These are phyloP conservation scores for Atta cephalotes DNA, from an alignment of 1,140 invertebrate species.

Conservation along the genomic window DNA sequence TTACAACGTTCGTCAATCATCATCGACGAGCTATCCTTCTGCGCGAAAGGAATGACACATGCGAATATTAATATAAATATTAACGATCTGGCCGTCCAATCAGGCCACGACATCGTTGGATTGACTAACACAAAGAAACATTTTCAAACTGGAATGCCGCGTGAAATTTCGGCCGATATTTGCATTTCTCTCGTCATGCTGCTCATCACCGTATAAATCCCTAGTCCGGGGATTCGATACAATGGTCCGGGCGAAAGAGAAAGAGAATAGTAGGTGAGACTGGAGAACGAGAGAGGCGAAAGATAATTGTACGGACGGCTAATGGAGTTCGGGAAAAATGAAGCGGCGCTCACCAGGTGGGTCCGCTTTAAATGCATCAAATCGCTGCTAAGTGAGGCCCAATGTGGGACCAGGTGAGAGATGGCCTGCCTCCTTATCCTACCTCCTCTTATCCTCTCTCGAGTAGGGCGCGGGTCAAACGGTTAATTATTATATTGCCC, in stretches of 20 bases:
- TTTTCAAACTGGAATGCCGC: slow-evolving; percentile 49
- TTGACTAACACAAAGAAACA: slow-evolving; percentile 34
- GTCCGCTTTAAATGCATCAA: slow-evolving; percentile 78
- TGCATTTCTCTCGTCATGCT: slow-evolving; percentile 75
- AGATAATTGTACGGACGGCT: slow-evolving; percentile 76
- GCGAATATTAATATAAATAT: slow-evolving; percentile 49
- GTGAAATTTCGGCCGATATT: slow-evolving; percentile 70
- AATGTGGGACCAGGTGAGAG: slow-evolving; percentile 75
- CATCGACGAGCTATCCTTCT: background rate
- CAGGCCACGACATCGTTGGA: slow-evolving; percentile 12
- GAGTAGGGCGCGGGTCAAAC: slow-evolving; percentile 70
- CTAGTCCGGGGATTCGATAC: slow-evolving; percentile 46
- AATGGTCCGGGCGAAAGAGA: slow-evolving; percentile 39
- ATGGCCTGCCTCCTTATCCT: slow-evolving; percentile 66
- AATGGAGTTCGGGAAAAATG: slow-evolving; percentile 78
- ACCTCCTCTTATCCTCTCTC: slow-evolving; percentile 19
- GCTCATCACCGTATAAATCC: slow-evolving; percentile 53
- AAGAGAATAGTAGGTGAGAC: slow-evolving; percentile 24
- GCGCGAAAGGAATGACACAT: background rate
- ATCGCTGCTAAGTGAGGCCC: slow-evolving; percentile 75
- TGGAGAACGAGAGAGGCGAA: slow-evolving; percentile 32
- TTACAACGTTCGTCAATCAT: slow-evolving; percentile 10
- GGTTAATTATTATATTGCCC: slow-evolving; percentile 80
- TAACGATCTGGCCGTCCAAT: slow-evolving; percentile 25
- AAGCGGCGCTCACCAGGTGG: slow-evolving; percentile 78